These are phyloP conservation scores for Apis dorsata DNA, from an alignment of 1,140 invertebrate genomes.

Conservation along the genomic window DNA sequence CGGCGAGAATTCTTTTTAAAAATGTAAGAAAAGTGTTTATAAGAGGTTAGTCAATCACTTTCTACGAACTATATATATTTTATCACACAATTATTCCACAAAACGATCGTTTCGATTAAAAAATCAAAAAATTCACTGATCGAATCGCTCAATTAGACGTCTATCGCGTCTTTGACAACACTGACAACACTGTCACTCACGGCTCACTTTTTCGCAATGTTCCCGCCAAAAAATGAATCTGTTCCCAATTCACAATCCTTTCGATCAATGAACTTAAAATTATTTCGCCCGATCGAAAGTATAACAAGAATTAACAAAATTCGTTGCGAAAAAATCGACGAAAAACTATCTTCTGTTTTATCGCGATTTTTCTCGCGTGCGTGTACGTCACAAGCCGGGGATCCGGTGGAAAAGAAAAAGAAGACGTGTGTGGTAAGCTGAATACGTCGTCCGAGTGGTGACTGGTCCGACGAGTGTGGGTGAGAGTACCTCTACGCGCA, in stretches of 20 bases:
- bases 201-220: conserved; percentile 14
- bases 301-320: too few relatives aligned
- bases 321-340: not conserved
- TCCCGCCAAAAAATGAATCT: conserved; percentile 48
- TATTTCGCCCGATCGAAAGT: too few relatives aligned
- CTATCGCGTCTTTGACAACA: not conserved
- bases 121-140: not conserved
- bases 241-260: too few relatives aligned
- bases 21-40: not conserved
- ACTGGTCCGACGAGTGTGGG: conserved; percentile 64
- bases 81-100: not conserved
- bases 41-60: not conserved
- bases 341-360: not conserved
- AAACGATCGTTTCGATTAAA: too few relatives aligned
- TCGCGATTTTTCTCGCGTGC: not conserved
- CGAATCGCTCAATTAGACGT: not conserved
- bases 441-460: conserved; percentile 73
- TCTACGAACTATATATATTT: not conserved
- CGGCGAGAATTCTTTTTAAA: not conserved
- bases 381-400: not conserved
- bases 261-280: not conserved
- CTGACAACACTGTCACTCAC: conserved; percentile 19
- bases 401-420: conserved; percentile 28
- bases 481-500: conserved; percentile 43
- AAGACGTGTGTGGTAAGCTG: conserved; percentile 51